Evolutionary conservation across 2,113 vertebrate genomes (phyloP).

Genomic region (Syngnathus typhle): DNA sequence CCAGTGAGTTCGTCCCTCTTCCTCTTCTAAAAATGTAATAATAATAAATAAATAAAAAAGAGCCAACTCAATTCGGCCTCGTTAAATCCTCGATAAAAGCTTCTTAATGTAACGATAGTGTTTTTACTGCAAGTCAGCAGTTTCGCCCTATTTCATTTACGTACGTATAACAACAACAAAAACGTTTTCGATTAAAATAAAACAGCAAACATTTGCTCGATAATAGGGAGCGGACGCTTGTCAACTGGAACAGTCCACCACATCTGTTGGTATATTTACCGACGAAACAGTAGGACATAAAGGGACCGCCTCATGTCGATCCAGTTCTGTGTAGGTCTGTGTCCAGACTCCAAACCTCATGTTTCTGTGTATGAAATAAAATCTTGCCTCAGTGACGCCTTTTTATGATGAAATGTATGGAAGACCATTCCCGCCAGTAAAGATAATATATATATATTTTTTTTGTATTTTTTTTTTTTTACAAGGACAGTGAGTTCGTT

Average conservation of each 20-base stretch:
- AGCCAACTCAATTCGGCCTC: not conserved
- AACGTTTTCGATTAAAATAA: not conserved
- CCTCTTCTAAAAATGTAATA: not conserved
- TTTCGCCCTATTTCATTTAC: not conserved
- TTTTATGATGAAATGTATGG: too few species aligned
- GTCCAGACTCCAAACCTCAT: not conserved
- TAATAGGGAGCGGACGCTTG: not conserved
- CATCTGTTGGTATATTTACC: slow-evolving; percentile 7
- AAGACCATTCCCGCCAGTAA: too few species aligned
- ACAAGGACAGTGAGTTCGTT: too few species aligned
- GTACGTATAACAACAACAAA: not conserved
- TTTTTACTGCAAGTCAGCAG: not conserved
- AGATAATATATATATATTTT: too few species aligned
- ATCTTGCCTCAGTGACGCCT: too few species aligned
- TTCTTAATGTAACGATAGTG: not conserved
- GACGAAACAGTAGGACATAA: slow-evolving; percentile 29
- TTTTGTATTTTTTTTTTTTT: too few species aligned
- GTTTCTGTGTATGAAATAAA: too few species aligned
- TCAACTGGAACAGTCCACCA: not conserved
- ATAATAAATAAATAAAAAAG: not conserved
- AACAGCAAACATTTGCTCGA: not conserved
- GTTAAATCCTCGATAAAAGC: not conserved
- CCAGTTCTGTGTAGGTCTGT: not conserved
- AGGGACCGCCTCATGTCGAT: slow-evolving; percentile 24
- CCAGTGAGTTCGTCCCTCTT: not conserved